Base-by-base conservation (phyloP, 1,140 invertebrate genomes). In the Chironomus striatipennis region DNA sequence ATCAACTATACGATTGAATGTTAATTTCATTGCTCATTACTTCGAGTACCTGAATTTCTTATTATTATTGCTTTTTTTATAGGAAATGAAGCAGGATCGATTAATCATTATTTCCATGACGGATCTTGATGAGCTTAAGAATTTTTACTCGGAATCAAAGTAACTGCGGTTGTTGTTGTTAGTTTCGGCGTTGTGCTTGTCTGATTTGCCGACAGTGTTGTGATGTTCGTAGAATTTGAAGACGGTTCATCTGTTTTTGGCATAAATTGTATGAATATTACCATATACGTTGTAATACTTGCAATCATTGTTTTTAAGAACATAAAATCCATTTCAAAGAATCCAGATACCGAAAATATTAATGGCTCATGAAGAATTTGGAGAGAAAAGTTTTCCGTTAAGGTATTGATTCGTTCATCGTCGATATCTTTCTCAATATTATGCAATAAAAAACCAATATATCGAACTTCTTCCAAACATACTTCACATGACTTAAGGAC, bases 251-350 rank as follows among this genome's bases (percentile, higher is more conserved):
- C 21, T 6, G 10, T 12, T 20, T 73, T 75, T n/a, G 74, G 74
- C 74, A 75, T 75, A 73, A 75, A 75, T 43, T 75, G 74, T 21
- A 75, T 75, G 18, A 75, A 75, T 8, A 75, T 75, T 3, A 75
- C 74, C 74, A 75, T 75, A 20, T 75, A 73, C 10, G 74, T 75
- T 17, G 74, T 75, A 4, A 75, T 75, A 21, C 17, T 43, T n/a
- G 74, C 74, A 20, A 75, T 34, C 17, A 75, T 75, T n/a, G 34
- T 70, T 24, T 73, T 72, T 3, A 75, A 18, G 8, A 75, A 64
- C 12, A 24, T 73, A 75, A 75, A 75, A 75, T 75, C 43, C 21
- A 75, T 24, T 47, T 17, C 6, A 75, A 75, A 75, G 42, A 75
- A 57, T 10, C 74, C 74, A 4, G 18, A 18, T 2, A 73, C 70